Evolutionary conservation across 2,888 invertebrate genomes (phyloP).

Genomic region (Antitype chi): DNA sequence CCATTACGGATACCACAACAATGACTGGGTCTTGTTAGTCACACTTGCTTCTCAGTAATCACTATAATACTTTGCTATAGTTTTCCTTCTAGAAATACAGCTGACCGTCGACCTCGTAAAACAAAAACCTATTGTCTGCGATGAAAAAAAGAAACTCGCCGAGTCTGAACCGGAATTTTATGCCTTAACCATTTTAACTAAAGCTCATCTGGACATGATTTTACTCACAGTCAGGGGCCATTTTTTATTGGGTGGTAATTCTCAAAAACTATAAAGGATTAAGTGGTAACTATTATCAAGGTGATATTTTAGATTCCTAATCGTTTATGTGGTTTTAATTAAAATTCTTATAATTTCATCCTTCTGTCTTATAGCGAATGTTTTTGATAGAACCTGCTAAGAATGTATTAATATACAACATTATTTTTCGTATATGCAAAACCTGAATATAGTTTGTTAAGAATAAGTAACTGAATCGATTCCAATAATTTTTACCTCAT

Average conservation of each 20-base stretch:
- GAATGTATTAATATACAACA: conserved; percentile 8
- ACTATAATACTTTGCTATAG: conserved; percentile 54
- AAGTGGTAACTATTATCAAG: conserved; percentile 59
- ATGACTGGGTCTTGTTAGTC: conserved; percentile 72
- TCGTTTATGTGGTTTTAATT: conserved; percentile 37
- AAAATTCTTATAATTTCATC: conserved; percentile 54
- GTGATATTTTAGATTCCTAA: conserved; percentile 56
- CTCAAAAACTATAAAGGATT: conserved; percentile 62
- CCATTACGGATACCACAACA: conserved; percentile 70
- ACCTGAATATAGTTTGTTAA: too few relatives aligned
- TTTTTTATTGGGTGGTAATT: conserved; percentile 40
- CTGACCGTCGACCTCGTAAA: conserved; percentile 60
- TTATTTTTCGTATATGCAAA: too few relatives aligned
- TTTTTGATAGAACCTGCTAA: background rate
- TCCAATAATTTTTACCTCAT: too few relatives aligned
- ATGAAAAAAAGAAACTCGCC: conserved; percentile 47
- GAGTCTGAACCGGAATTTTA: conserved; percentile 59
- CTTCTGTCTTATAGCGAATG: conserved; percentile 23
- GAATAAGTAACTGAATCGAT: too few relatives aligned
- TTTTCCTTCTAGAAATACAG: conserved; percentile 71
- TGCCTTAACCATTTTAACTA: conserved; percentile 31
- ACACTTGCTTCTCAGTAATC: conserved; percentile 72
- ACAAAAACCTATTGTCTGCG: conserved; percentile 69
- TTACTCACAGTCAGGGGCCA: conserved; percentile 16
- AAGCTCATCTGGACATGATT: conserved; percentile 8